Conservation (phyloP, 2,797 vertebrate genomes). For the Kryptopterus vitreolus region DNA sequence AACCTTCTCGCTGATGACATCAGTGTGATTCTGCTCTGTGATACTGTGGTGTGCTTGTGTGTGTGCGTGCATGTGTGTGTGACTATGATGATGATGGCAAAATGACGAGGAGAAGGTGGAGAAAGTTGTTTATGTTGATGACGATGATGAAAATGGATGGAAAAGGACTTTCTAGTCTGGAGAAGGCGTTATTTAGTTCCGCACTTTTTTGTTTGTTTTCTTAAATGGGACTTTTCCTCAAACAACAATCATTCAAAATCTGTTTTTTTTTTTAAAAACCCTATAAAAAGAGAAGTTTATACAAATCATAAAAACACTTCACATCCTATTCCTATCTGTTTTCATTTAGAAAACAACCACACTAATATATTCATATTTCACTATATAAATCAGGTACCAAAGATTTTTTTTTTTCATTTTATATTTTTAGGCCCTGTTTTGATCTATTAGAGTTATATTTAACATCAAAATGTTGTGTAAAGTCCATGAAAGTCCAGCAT, state of each 20-base stretch:
- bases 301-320: background rate
- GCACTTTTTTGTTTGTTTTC: background rate
- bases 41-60: background rate
- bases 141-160: background rate
- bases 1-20: constrained; percentile 6
- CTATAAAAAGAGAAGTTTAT: background rate
- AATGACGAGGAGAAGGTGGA: too few relatives aligned
- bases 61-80: background rate
- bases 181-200: background rate
- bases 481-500: background rate
- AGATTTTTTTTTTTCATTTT: background rate
- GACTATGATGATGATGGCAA: too few relatives aligned
- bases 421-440: background rate
- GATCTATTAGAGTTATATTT: background rate
- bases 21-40: constrained; percentile 1
- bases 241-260: background rate
- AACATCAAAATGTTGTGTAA: background rate
- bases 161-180: background rate
- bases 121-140: too few relatives aligned
- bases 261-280: too few relatives aligned
- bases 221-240: background rate
- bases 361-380: background rate
- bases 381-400: background rate
- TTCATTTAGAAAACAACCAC: background rate
- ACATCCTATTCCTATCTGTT: background rate